These are phyloP conservation scores for Gracilinanus agilis DNA, from an alignment of 2,113 vertebrate genomes.

Conservation along the genomic window DNA sequence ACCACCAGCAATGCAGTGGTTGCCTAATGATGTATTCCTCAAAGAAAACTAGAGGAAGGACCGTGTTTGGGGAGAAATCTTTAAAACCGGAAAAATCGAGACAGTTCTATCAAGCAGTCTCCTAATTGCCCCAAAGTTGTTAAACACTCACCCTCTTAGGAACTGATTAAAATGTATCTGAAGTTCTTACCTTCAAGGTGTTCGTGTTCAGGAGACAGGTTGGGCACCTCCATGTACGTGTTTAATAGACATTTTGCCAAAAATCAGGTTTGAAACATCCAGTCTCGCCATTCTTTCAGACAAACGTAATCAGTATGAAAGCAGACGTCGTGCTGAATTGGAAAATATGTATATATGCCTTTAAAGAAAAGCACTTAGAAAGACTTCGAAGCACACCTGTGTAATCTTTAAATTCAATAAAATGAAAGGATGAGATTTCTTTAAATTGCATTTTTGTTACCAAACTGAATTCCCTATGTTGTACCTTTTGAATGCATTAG, in stretches of 20 bases:
- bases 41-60: background rate
- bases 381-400: slow-evolving; percentile 68
- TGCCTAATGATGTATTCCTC: background rate
- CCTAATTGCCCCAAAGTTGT: slow-evolving; percentile 10
- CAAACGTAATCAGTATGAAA: slow-evolving; percentile 8
- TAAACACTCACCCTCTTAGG: background rate
- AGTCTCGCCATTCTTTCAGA: slow-evolving; percentile 5
- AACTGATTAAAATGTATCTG: background rate
- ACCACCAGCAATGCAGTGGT: background rate
- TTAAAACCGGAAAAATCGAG: background rate
- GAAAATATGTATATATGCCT: slow-evolving; percentile 52
- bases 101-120: background rate
- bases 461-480: slow-evolving; percentile 83
- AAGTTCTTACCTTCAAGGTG: slow-evolving; percentile 50
- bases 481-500: slow-evolving; percentile 93
- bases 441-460: slow-evolving; percentile 84
- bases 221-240: background rate
- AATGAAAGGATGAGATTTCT: slow-evolving; percentile 80
- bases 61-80: background rate
- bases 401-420: slow-evolving; percentile 79
- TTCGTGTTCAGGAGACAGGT: slow-evolving; percentile 34
- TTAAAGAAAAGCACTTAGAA: slow-evolving; percentile 69
- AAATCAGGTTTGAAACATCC: background rate
- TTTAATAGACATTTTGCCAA: slow-evolving; percentile 10
- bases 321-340: slow-evolving; percentile 35